Base-by-base conservation (phyloP, 92 coral and sea anemone genomes). In the Bergia puertoricense region DNA sequence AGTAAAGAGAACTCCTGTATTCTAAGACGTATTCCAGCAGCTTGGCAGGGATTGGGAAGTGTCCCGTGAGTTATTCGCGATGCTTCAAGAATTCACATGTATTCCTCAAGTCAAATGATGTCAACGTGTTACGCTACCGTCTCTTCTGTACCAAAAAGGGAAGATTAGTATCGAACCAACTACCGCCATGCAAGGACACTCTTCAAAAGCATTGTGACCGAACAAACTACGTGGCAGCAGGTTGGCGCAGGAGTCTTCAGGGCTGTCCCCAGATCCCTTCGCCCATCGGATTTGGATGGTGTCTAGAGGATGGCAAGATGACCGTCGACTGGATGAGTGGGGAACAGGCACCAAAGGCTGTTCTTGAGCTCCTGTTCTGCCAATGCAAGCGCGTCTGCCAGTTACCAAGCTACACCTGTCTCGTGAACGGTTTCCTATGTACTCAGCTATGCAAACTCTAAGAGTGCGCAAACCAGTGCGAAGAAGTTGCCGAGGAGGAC, bases 281-380 rank as follows among this genome's bases (percentile, higher is more conserved):
- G 30, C 30, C 30, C 30, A 30, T 30, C 30, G 30, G 90, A 90
- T 71, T 45, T 85, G 94, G 94, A n/a, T 92, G 92, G 90, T 74
- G 86, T 40, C 57, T 74, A 18, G 92, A 86, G 50, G 86, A 74
- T 67, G 46, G 41, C 68, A 76, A 42, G 72, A 88, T 89, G 80
- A 74, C 69, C 51, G 4, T 92, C 16, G 90, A 90, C 77, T 88
- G 93, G 91, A 90, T 92, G 89, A 81, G 71, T 77, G 92, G 89
- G n/a, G 65, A 86, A 69, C 92, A 91, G 23, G 93, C 94, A 50
- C 92, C 91, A 65, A 67, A 69, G 46, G 93, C 91, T 56, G 95
- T 90, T 4, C 88, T 92, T 45, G 85, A 92, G 76, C 81, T 92
- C 7, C 82, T 90, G 44, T 84, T 93, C 6, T 92, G 91, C 88